A percentile compares a stretch with the other conserved stretches of the same genome.
Conservation (phyloP, 2,113 vertebrate species). For the Setophaga kirtlandii region DNA sequence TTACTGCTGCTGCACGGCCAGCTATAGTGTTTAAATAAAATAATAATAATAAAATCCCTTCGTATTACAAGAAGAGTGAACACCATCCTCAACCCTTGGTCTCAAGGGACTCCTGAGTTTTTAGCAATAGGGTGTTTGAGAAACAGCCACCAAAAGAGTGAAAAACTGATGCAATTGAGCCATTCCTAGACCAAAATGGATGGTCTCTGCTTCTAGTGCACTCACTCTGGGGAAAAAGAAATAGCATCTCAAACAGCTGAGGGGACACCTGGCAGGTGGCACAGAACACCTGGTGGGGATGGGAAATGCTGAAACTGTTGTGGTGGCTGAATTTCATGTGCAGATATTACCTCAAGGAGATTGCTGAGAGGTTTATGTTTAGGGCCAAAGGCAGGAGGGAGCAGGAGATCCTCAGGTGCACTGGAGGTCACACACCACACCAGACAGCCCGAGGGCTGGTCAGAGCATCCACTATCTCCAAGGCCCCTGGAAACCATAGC, state of each 20-base stretch:
- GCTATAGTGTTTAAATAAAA: background rate
- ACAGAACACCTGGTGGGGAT: background rate
- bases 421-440: background rate
- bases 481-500: background rate
- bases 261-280: background rate
- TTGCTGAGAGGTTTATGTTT: background rate
- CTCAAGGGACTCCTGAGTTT: background rate
- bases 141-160: background rate
- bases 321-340: background rate
- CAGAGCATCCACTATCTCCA: background rate
- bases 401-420: fast-evolving
- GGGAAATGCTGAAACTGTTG: background rate
- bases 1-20: background rate
- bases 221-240: background rate
- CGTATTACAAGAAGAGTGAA: background rate
- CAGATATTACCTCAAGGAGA: background rate
- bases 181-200: background rate
- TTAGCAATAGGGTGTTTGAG: background rate
- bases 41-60: background rate
- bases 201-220: background rate
- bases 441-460: background rate
- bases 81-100: background rate
- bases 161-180: background rate
- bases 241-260: background rate
- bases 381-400: background rate